phyloP scores from a whole-genome alignment of 2,113 vertebrate species.

The Esox niger region DNA sequence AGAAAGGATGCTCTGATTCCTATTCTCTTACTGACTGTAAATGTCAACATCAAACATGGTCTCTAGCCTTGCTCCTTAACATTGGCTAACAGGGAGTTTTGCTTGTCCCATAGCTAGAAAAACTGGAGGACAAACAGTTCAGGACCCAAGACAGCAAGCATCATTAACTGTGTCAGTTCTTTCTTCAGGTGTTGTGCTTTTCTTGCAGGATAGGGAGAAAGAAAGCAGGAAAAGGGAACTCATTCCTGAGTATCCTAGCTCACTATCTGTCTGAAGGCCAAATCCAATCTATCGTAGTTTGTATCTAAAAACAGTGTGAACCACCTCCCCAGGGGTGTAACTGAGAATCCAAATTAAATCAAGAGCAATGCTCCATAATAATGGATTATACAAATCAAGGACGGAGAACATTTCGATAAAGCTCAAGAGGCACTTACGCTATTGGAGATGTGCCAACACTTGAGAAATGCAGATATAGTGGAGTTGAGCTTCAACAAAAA shows the following conservation, averaged over 20 bases:
- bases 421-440: too few species aligned
- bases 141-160: slow-evolving; percentile 16
- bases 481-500: not conserved
- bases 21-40: not conserved
- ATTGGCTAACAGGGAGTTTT: slow-evolving; percentile 27
- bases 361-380: not conserved
- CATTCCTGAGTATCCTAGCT: too few species aligned
- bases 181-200: too few species aligned
- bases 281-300: slow-evolving; percentile 3
- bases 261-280: not conserved
- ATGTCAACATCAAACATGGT: not conserved
- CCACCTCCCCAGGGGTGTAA: not conserved
- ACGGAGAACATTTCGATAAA: too few species aligned
- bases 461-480: not conserved
- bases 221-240: too few species aligned
- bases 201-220: too few species aligned
- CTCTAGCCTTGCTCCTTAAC: not conserved
- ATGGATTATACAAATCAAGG: not conserved
- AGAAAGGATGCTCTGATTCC: not conserved
- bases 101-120: slow-evolving; percentile 30
- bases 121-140: slow-evolving; percentile 16
- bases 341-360: not conserved
- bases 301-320: not conserved
- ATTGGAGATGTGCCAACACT: not conserved
- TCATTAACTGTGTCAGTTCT: too few species aligned